A percentile compares a stretch with the other conserved stretches of the same genome.
phyloP scores from a whole-genome alignment of 2,113 vertebrate species.

The Typhlomys cinereus region DNA sequence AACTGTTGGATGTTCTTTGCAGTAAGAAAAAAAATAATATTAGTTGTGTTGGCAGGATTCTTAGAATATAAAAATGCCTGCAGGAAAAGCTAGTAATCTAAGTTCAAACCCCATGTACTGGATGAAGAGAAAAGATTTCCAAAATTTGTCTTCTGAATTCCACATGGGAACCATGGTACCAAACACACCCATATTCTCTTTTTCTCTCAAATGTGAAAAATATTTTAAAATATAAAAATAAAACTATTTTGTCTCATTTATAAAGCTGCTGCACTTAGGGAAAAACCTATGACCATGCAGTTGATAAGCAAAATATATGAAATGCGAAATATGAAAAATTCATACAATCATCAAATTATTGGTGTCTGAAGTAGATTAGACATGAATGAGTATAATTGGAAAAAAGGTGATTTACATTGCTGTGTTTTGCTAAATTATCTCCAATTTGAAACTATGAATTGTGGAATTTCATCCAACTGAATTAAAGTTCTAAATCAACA shows the following conservation, averaged over 20 bases:
- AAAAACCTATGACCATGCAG: background rate
- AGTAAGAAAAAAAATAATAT: background rate
- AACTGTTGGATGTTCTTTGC: background rate
- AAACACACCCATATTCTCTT: too few species aligned
- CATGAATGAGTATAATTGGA: background rate
- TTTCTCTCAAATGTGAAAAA: too few species aligned
- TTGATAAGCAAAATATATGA: background rate
- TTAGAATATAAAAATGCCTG: too few species aligned
- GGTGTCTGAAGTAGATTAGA: background rate
- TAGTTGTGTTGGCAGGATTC: too few species aligned
- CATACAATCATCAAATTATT: background rate
- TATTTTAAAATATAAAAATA: too few species aligned
- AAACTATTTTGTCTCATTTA: too few species aligned
- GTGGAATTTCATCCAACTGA: background rate
- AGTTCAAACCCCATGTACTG: too few species aligned
- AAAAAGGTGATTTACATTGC: background rate
- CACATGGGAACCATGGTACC: too few species aligned
- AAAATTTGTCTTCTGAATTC: too few species aligned
- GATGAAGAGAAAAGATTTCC: too few species aligned
- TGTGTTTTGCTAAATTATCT: background rate
- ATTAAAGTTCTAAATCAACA: background rate
- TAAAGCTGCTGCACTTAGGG: background rate
- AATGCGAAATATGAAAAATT: background rate
- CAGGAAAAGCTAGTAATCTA: too few species aligned
- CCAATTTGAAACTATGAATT: background rate